phyloP scores from a whole-genome alignment of 2,797 vertebrate species.

The Propithecus perrieri region DNA sequence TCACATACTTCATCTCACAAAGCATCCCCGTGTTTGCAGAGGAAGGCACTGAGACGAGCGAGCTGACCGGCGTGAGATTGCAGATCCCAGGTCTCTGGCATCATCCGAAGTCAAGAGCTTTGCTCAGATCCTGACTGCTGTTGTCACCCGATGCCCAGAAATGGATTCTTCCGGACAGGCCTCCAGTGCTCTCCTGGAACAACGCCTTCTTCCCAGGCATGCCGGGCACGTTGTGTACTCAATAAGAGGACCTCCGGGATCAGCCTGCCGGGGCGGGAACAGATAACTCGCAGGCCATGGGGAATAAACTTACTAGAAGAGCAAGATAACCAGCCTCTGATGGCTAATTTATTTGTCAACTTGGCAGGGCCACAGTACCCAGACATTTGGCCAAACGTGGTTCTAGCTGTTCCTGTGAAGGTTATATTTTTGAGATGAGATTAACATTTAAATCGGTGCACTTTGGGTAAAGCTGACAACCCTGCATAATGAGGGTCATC shows the following conservation, averaged over 20 bases:
- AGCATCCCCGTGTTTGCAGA: neutral
- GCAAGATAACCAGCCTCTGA: neutral
- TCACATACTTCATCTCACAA: neutral
- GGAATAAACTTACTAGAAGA: neutral
- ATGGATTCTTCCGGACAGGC: too few relatives aligned
- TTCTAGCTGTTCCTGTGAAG: neutral
- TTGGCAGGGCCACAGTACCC: neutral
- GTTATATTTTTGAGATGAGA: neutral
- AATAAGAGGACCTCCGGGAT: neutral
- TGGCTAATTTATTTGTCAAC: neutral
- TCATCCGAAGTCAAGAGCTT: neutral
- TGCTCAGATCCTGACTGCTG: neutral
- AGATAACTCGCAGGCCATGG: neutral
- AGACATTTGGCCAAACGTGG: neutral
- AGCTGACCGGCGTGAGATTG: neutral
- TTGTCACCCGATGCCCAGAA: too few relatives aligned
- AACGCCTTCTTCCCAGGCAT: neutral
- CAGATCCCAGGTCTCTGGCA: neutral
- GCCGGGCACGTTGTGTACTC: neutral
- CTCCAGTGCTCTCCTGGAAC: neutral
- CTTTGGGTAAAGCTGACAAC: neutral
- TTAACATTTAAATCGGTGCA: neutral
- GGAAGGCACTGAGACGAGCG: neutral
- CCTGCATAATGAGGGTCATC: neutral
- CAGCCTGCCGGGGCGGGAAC: neutral